Conservation (phyloP, 2,113 vertebrate species). For the Mus musculus region DNA sequence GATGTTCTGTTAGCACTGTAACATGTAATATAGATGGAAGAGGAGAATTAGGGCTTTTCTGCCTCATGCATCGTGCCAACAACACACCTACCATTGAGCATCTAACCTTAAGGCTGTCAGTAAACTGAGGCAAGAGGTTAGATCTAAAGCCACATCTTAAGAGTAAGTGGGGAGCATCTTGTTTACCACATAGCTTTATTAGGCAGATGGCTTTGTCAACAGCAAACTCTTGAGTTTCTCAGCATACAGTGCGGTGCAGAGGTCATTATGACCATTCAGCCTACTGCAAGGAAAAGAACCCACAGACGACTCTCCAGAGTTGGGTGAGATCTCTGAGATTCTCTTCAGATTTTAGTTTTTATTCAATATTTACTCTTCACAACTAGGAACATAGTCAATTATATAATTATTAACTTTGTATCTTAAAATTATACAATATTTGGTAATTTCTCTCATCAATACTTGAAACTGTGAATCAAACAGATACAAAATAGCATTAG, state of each 20-base stretch:
- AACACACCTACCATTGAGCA: background rate
- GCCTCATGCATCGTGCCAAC: background rate
- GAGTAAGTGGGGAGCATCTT: background rate
- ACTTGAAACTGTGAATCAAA: constrained; percentile 23
- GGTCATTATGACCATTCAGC: background rate
- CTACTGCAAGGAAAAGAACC: background rate
- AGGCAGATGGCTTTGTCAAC: background rate
- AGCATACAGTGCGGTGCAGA: background rate
- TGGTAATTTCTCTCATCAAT: background rate
- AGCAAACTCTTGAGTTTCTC: background rate
- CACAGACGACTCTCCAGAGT: background rate
- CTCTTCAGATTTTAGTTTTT: constrained; percentile 35
- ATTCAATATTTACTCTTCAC: background rate
- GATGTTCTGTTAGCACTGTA: background rate
- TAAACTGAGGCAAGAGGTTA: background rate
- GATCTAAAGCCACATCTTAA: background rate
- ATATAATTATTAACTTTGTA: background rate
- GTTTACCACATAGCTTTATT: background rate
- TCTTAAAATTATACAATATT: constrained; percentile 20
- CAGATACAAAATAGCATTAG: background rate
- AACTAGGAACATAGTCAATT: constrained; percentile 5
- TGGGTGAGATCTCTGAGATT: constrained; percentile 3
- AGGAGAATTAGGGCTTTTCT: background rate
- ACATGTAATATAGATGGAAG: background rate
- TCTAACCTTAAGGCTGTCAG: background rate